Conservation (phyloP, 2,113 vertebrate species). For the Rhinolophus sinicus region DNA sequence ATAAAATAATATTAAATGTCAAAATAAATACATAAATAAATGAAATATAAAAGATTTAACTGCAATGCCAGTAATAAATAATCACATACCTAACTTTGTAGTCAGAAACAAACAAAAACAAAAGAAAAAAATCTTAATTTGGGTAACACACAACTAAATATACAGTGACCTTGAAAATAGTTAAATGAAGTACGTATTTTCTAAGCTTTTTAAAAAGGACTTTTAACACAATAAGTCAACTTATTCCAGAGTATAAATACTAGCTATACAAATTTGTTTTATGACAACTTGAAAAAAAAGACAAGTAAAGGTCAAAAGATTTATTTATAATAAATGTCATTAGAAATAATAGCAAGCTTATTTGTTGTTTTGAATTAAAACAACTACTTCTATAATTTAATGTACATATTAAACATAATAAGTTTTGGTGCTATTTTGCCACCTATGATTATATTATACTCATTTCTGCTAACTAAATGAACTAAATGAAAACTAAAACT, state of each 20-base stretch:
- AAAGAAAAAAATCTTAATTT: slow-evolving; percentile 37
- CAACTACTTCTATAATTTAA: background rate
- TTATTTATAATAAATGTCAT: background rate
- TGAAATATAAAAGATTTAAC: too few species aligned
- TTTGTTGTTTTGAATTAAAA: background rate
- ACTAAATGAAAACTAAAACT: background rate
- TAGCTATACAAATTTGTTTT: slow-evolving; percentile 63
- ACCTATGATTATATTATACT: background rate
- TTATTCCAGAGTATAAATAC: slow-evolving; percentile 61
- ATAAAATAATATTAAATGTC: too few species aligned
- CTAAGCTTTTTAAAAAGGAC: slow-evolving; percentile 50
- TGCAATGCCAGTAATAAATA: slow-evolving; percentile 72
- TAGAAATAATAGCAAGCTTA: background rate
- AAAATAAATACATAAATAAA: too few species aligned
- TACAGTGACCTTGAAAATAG: slow-evolving; percentile 66
- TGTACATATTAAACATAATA: background rate
- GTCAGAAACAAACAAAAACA: slow-evolving; percentile 68
- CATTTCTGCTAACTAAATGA: background rate
- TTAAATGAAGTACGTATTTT: slow-evolving; percentile 27
- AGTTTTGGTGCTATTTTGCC: background rate
- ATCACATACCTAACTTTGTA: slow-evolving; percentile 53
- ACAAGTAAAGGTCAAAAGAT: slow-evolving; percentile 60
- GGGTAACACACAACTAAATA: slow-evolving; percentile 62
- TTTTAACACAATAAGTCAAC: slow-evolving; percentile 30
- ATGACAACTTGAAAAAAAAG: background rate